A percentile compares a stretch with the other conserved stretches of the same genome.
These are phyloP conservation scores for Malurus alboscapulatus DNA, from an alignment of 2,113 vertebrate species.

Conservation along the genomic window DNA sequence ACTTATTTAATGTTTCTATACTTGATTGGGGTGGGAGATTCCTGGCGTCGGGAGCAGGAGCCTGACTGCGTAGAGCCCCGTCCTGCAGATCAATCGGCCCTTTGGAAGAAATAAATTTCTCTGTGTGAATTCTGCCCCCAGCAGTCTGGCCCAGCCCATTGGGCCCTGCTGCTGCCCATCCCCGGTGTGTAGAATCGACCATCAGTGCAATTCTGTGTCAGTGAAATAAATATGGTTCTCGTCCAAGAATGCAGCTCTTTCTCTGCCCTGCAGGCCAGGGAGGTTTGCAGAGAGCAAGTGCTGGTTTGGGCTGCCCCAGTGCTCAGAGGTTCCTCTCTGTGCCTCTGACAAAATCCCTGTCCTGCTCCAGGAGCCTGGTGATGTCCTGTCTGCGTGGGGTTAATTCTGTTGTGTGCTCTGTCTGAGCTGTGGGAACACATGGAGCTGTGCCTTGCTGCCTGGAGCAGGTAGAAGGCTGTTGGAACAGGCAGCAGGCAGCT, in stretches of 20 bases:
- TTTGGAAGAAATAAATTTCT: slow-evolving; percentile 22
- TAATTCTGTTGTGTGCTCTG: not conserved
- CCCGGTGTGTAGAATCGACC: slow-evolving; percentile 26
- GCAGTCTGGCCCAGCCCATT: not conserved
- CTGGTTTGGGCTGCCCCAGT: not conserved
- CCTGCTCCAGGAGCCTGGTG: not conserved
- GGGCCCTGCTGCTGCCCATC: not conserved
- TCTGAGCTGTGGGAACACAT: not conserved
- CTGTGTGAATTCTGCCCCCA: slow-evolving; percentile 54
- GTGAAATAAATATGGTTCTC: slow-evolving; percentile 77
- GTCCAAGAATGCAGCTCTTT: slow-evolving; percentile 15
- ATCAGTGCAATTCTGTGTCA: slow-evolving; percentile 68
- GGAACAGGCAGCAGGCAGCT: not conserved
- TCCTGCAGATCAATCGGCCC: not conserved
- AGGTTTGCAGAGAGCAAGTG: not conserved
- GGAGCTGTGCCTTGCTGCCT: not conserved
- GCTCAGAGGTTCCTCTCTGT: not conserved
- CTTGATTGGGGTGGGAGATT: slow-evolving; percentile 20
- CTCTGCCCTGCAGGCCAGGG: rapidly evolving
- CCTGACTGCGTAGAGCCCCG: not conserved
- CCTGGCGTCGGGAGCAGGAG: not conserved
- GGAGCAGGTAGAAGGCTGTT: not conserved
- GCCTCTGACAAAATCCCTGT: not conserved
- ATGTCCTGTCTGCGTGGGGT: not conserved
- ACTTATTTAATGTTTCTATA: slow-evolving; percentile 78